These are phyloP conservation scores for Ectropis crepuscularia DNA, from an alignment of 2,888 invertebrate genomes.

Conservation along the genomic window DNA sequence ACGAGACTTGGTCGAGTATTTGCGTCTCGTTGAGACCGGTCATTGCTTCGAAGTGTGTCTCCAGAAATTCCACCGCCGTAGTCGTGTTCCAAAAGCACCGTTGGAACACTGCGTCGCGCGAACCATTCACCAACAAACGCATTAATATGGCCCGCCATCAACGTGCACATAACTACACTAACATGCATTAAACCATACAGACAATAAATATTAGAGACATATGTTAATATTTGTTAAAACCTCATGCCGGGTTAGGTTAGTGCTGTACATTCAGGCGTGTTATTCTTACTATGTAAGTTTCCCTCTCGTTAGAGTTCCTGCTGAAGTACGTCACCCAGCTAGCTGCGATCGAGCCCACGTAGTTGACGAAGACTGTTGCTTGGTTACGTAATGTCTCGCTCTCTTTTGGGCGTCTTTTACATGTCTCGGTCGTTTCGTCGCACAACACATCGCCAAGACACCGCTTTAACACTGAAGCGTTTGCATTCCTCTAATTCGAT, in stretches of 20 bases:
- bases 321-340: slow-evolving; percentile 78
- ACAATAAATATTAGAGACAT: neutral
- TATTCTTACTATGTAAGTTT: slow-evolving; percentile 72
- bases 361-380: slow-evolving; percentile 76
- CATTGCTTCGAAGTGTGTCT: slow-evolving; percentile 39
- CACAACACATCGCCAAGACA: slow-evolving; percentile 77
- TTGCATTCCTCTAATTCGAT: slow-evolving; percentile 48
- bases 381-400: slow-evolving; percentile 69
- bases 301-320: slow-evolving; percentile 67
- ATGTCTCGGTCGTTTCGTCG: slow-evolving; percentile 55
- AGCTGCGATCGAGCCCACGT: slow-evolving; percentile 77
- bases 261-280: slow-evolving; percentile 8
- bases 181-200: neutral
- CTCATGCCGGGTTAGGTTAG: slow-evolving; percentile 19
- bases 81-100: slow-evolving; percentile 72
- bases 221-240: slow-evolving; percentile 13
- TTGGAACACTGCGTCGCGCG: slow-evolving; percentile 64
- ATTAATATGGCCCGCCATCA: slow-evolving; percentile 28
- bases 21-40: slow-evolving; percentile 49
- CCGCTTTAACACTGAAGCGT: slow-evolving; percentile 76
- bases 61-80: slow-evolving; percentile 49
- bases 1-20: slow-evolving; percentile 57
- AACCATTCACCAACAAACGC: slow-evolving; percentile 44
- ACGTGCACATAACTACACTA: slow-evolving; percentile 21
- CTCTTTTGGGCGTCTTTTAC: slow-evolving; percentile 65